Base-by-base conservation (phyloP, 2,888 invertebrate species). In the Saturnia pavonia region DNA sequence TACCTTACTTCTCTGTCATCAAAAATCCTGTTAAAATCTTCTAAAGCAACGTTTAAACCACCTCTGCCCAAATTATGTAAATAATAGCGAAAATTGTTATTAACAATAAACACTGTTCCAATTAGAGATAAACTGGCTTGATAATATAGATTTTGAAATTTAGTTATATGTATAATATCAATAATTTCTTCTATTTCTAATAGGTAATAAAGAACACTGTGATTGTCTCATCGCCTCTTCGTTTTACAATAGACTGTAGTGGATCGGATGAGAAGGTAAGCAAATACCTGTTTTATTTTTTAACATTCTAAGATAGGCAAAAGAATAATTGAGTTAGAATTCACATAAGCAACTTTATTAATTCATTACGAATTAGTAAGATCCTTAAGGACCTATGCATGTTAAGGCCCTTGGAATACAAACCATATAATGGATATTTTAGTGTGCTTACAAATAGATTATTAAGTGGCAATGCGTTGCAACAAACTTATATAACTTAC, bases 211-310 rank as follows among this genome's bases (percentile, higher is more conserved):
- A 48, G n/a, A 75, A 78, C 27, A 74, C 76, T 54, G 78, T 73
- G 12, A 78, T 77, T 71, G 86, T 84, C 43, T 82, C 87, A n/a
- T 78, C 88, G 16, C 91, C 92, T 6, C 69, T 91, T 11, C 87
- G 87, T 25, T 75, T 91, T 40, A 90, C 89, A 0, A 90, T 92
- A 60, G 90, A 93, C 76, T 93, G 92, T 74, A 75, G 65, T n/a
- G 80, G 85, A 71, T 86, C 88, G 27, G 82, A 85, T 73, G 87
- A 89, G 77, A 86, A 81, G 67, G 70, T 70, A 48, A 45, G 70
- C 57, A 9, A 54, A 54, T 54, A 22, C 22, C 22, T 0, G 9
- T 54, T 54, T 22, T 54, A 54, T 22, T 22, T 54, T 4, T n/a
- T n/a, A 51, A 1, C 0, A n/a, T 51, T 51, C n/a, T 45, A 45